A percentile compares a stretch with the other conserved stretches of the same genome.
Evolutionary conservation across 2,113 vertebrate genomes (phyloP).

Genomic region (Octodon degus): DNA sequence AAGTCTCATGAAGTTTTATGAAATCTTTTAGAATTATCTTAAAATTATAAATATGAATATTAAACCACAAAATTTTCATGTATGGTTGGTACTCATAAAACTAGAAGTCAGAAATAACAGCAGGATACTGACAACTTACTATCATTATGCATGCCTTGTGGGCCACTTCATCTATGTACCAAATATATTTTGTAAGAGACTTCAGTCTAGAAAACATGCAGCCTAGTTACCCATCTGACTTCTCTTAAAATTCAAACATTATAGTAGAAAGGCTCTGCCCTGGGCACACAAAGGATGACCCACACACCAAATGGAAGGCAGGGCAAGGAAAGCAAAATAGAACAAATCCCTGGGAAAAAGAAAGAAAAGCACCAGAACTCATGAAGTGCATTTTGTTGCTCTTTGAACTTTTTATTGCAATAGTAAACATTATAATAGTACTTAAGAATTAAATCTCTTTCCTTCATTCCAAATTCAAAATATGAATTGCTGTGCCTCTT

Average conservation of each 20-base stretch:
- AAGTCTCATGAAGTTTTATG: constrained; percentile 45
- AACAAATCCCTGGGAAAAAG: background rate
- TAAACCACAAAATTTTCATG: constrained; percentile 38
- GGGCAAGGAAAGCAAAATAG: constrained; percentile 40
- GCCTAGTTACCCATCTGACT: background rate
- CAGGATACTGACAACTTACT: background rate
- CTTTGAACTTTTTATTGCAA: constrained; percentile 48
- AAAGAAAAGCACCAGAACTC: constrained; percentile 6
- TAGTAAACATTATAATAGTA: constrained; percentile 1
- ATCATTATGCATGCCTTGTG: background rate
- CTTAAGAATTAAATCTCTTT: constrained; percentile 44
- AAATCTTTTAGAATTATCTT: constrained; percentile 38
- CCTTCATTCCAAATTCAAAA: constrained; percentile 60
- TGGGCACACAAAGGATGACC: background rate
- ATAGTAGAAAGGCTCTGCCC: background rate
- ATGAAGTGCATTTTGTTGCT: background rate
- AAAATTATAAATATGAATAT: constrained; percentile 53
- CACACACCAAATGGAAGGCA: background rate
- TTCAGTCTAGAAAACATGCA: background rate
- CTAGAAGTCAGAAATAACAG: background rate
- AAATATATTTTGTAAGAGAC: background rate
- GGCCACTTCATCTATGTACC: background rate
- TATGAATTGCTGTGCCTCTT: background rate
- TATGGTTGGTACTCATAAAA: background rate
- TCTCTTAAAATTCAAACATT: background rate